A percentile compares a stretch with the other conserved stretches of the same genome.
Evolutionary conservation across 2,113 vertebrate species (phyloP).

Genomic region (Platysteira castanea): DNA sequence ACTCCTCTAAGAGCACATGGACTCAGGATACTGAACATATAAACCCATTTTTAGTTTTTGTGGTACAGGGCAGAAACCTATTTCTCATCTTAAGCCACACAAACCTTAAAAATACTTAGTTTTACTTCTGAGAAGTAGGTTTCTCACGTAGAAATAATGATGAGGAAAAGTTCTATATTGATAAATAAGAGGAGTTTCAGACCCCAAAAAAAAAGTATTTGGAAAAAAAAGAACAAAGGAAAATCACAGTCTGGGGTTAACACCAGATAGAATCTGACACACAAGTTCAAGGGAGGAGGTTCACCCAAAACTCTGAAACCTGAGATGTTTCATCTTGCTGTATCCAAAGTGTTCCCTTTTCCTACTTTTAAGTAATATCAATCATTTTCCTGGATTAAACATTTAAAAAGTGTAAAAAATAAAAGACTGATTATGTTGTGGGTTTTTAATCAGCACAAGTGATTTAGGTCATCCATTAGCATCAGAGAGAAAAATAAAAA

Average conservation of each 20-base stretch:
- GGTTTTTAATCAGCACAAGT: not conserved
- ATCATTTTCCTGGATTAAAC: not conserved
- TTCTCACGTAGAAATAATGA: not conserved
- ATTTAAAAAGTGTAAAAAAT: not conserved
- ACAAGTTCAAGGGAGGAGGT: not conserved
- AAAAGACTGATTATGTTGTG: not conserved
- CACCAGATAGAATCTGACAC: not conserved
- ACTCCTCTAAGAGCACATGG: not conserved
- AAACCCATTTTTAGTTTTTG: not conserved
- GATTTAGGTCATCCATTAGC: not conserved
- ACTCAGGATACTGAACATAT: not conserved
- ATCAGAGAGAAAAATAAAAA: not conserved
- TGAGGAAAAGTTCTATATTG: not conserved
- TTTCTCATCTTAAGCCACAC: not conserved
- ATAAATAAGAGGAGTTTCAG: not conserved
- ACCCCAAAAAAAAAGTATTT: not conserved
- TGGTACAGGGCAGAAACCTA: not conserved
- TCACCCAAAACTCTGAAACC: not conserved
- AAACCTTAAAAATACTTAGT: not conserved
- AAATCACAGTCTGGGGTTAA: not conserved
- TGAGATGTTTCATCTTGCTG: not conserved
- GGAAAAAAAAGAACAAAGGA: not conserved
- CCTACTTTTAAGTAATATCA: not conserved
- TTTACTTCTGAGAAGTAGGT: not conserved
- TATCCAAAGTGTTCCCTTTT: not conserved